A percentile compares a stretch with the other conserved stretches of the same genome.
These are phyloP conservation scores for Phrynocephalus guinanensis DNA, from an alignment of 2,797 vertebrate genomes.

Conservation along the genomic window DNA sequence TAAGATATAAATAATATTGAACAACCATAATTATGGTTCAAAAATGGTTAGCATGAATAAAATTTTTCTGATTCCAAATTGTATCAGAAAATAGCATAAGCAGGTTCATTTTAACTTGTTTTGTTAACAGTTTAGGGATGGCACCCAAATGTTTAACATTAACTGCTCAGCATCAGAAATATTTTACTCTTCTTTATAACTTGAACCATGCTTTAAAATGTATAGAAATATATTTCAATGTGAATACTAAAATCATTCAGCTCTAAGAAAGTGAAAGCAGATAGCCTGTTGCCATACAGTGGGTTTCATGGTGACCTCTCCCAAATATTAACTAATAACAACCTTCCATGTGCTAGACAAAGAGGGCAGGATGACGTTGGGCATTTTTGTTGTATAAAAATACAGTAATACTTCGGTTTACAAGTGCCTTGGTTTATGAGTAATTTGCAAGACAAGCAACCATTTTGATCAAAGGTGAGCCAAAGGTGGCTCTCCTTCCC, in stretches of 20 bases:
- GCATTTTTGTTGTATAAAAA: background rate
- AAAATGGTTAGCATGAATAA: background rate
- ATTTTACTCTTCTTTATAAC: background rate
- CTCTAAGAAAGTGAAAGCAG: background rate
- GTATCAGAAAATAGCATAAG: no score
- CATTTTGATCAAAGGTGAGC: no score
- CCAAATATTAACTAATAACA: background rate
- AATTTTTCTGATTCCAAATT: no score
- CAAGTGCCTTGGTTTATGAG: no score
- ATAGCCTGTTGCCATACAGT: background rate
- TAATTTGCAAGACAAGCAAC: no score
- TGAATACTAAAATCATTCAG: background rate
- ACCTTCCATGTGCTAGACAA: background rate
- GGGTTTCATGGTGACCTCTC: background rate
- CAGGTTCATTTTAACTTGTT: no score
- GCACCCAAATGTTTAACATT: background rate
- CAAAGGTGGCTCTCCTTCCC: no score
- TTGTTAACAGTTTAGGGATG: background rate
- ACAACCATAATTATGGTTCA: background rate
- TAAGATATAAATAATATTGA: background rate
- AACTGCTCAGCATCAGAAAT: background rate
- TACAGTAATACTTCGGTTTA: no score
- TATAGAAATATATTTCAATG: background rate
- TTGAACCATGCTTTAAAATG: background rate
- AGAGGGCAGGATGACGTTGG: background rate